Conservation (phyloP, 2,797 vertebrate genomes). For the Amniataba percoides region DNA sequence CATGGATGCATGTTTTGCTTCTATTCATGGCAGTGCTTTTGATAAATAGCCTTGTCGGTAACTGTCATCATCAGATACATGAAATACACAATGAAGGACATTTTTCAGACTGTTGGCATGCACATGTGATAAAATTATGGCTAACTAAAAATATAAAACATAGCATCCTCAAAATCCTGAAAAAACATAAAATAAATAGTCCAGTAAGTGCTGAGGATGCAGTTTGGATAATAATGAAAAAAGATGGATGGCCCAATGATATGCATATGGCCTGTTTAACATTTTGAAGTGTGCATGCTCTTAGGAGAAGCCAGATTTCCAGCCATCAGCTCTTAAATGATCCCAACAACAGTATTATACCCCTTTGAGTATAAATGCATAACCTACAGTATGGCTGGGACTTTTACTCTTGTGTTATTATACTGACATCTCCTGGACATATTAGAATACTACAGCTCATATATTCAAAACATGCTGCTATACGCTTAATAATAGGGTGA, state of each 20-base stretch:
- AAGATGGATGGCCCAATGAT: constrained; percentile 8
- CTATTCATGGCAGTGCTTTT: not conserved
- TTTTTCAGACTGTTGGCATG: constrained; percentile 14
- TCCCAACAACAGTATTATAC: constrained; percentile 38
- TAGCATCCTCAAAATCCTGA: constrained; percentile 9
- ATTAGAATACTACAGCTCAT: constrained; percentile 32
- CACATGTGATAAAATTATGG: not conserved
- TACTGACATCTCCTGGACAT: constrained; percentile 79
- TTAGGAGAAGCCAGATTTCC: constrained; percentile 22
- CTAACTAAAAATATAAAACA: constrained; percentile 18
- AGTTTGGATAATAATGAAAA: constrained; percentile 15
- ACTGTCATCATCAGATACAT: not conserved
- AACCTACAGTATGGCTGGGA: not conserved
- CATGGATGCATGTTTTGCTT: not conserved
- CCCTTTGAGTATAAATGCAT: constrained; percentile 30
- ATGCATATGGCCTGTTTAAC: constrained; percentile 38
- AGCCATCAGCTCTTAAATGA: constrained; percentile 43
- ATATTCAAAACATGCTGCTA: not conserved
- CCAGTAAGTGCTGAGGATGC: constrained; percentile 4
- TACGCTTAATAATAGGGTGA: not conserved
- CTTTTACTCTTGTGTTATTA: constrained; percentile 47
- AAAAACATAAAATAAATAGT: constrained; percentile 18
- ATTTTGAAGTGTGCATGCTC: constrained; percentile 40
- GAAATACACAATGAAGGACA: not conserved
- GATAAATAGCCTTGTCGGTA: not conserved